Evolutionary conservation across 2,797 vertebrate species (phyloP).

Genomic region (Lacerta agilis): DNA sequence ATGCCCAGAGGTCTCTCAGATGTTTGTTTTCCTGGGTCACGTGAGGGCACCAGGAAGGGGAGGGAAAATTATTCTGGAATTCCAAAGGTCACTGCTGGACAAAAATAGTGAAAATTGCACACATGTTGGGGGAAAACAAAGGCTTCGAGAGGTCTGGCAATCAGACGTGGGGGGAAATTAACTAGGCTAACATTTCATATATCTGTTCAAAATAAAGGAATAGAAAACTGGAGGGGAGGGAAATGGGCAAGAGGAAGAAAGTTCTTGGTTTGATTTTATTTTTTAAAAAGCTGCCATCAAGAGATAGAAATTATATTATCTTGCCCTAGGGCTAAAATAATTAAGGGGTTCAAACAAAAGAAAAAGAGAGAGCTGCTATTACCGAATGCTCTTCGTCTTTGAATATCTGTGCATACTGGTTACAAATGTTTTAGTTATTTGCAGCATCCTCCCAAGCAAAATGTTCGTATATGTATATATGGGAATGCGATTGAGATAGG

Average conservation of each 20-base stretch:
- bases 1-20: slow-evolving; percentile 82
- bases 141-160: slow-evolving; percentile 78
- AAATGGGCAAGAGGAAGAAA: no score
- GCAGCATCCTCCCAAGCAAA: slow-evolving; percentile 7
- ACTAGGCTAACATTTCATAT: slow-evolving; percentile 65
- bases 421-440: neutral
- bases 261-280: neutral
- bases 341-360: slow-evolving; percentile 59
- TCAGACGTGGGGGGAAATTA: slow-evolving; percentile 61
- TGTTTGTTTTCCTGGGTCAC: slow-evolving; percentile 83
- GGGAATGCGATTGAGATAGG: neutral
- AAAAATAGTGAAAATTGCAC: slow-evolving; percentile 89
- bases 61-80: slow-evolving; percentile 84
- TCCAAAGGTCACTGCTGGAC: slow-evolving; percentile 82
- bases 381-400: slow-evolving; percentile 21
- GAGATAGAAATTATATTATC: slow-evolving; percentile 38
- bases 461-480: slow-evolving; percentile 6
- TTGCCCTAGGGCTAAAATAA: slow-evolving; percentile 34
- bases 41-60: slow-evolving; percentile 80
- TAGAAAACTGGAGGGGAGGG: slow-evolving; percentile 9
- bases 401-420: slow-evolving; percentile 22
- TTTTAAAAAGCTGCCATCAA: slow-evolving; percentile 17
- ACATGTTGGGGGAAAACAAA: slow-evolving; percentile 84
- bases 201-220: slow-evolving; percentile 47
- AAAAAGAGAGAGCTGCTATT: slow-evolving; percentile 46